Conservation (phyloP, 2,113 vertebrate species). For the Prietella phreatophila region DNA sequence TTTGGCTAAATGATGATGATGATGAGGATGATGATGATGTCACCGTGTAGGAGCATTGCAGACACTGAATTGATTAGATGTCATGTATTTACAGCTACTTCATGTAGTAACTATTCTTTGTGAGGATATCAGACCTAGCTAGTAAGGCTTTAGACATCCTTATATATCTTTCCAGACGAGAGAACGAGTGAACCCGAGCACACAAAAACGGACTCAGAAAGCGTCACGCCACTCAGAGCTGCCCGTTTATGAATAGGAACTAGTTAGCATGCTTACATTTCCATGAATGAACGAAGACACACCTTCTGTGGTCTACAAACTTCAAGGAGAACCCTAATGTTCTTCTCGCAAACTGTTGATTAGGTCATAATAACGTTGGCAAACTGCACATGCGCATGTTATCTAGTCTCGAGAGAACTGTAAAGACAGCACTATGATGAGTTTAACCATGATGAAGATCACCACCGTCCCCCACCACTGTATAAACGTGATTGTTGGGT, state of each 20-base stretch:
- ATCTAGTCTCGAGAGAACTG: not conserved
- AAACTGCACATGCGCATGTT: not conserved
- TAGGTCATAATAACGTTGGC: not conserved
- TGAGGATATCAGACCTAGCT: not conserved
- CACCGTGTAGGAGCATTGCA: not conserved
- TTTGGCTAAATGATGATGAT: not conserved
- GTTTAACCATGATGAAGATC: constrained; percentile 27
- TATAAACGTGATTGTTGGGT: constrained; percentile 4
- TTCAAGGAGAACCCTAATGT: not conserved
- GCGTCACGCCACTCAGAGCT: not conserved
- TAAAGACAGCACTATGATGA: constrained; percentile 8
- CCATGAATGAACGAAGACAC: not conserved
- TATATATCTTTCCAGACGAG: not conserved
- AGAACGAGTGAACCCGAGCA: not conserved
- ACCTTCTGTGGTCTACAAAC: not conserved
- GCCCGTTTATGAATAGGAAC: not conserved
- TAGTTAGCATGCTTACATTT: not conserved
- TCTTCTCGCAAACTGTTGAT: not conserved
- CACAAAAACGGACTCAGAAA: not conserved
- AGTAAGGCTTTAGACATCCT: not conserved
- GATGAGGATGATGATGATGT: not conserved
- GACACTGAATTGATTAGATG: not conserved
- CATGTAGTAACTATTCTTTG: not conserved
- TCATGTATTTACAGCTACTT: too few relatives aligned
- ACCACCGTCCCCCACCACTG: not conserved